Percentiles rank a stretch among this genome's conserved stretches.
These are phyloP conservation scores for Melanostoma scalare DNA, from an alignment of 2,888 invertebrate genomes.

Conservation along the genomic window DNA sequence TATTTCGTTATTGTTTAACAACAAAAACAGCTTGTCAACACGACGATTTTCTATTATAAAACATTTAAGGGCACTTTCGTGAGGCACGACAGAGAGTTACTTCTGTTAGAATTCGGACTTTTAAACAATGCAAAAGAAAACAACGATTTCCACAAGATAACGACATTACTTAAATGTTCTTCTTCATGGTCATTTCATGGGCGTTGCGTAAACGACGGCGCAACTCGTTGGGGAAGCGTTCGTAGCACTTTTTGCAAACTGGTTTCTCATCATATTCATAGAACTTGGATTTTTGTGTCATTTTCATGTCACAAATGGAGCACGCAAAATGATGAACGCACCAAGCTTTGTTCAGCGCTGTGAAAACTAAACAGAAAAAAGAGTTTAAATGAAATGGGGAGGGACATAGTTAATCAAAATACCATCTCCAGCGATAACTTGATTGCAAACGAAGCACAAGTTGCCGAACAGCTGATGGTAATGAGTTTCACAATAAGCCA, in stretches of 20 bases:
- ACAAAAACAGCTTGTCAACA: no score
- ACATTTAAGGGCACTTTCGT: conserved; percentile 64
- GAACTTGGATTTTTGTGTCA: conserved; percentile 98
- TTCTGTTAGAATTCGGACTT: conserved; percentile 25
- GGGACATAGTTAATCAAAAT: conserved; percentile 79
- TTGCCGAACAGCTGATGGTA: conserved; percentile 99
- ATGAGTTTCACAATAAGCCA: conserved; percentile 99
- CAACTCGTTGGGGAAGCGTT: conserved; percentile 96
- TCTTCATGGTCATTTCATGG: conserved; percentile 89
- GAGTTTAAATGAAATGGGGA: background rate
- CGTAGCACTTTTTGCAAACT: conserved; percentile 99
- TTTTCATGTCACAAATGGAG: conserved; percentile 96
- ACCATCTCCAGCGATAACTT: conserved; percentile 99
- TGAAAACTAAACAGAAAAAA: conserved; percentile 89
- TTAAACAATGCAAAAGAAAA: conserved; percentile 26
- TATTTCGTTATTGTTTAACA: background rate
- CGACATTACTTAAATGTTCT: conserved; percentile 77
- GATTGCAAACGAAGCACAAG: conserved; percentile 99
- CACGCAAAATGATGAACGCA: conserved; percentile 99
- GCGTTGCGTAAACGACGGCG: conserved; percentile 95
- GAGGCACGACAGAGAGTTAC: conserved; percentile 44
- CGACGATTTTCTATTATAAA: conserved; percentile 13
- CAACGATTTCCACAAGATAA: conserved; percentile 23
- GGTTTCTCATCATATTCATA: conserved; percentile 99
- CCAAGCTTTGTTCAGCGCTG: conserved; percentile 99